Conservation (phyloP, 1,140 invertebrate species). For the Euborellia annulipes region DNA sequence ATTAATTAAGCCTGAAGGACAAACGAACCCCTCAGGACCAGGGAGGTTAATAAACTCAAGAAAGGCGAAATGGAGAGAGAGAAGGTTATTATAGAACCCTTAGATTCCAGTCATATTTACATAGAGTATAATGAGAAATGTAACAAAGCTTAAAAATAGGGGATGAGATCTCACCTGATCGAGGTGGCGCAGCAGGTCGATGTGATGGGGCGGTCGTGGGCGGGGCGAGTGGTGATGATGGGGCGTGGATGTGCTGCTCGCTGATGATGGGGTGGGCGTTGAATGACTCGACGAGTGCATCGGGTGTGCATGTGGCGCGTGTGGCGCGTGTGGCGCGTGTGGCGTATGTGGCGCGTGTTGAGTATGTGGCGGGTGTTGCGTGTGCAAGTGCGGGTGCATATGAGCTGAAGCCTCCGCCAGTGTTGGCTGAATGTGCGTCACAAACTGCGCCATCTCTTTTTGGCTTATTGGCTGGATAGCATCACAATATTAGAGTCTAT, state of each 20-base stretch:
- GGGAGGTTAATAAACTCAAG: too few species aligned
- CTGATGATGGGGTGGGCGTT: not conserved
- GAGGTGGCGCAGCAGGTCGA: not conserved
- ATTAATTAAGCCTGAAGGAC: too few species aligned
- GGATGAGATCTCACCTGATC: conserved; percentile 1
- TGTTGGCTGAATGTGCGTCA: conserved; percentile 38
- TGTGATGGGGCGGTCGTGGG: conserved; percentile 1
- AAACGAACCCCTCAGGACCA: too few species aligned
- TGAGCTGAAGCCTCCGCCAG: conserved; percentile 34
- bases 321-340: not conserved
- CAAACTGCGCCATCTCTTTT: conserved; percentile 35
- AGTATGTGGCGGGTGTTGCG: not conserved
- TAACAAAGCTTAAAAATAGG: too few species aligned
- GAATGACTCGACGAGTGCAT: not conserved
- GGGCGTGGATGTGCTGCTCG: not conserved
- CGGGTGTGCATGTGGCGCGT: not conserved
- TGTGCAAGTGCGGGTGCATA: conserved; percentile 3
- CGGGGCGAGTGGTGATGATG: conserved; percentile 1
- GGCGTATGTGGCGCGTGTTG: not conserved
- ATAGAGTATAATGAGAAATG: too few species aligned
- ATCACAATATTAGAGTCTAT: too few species aligned
- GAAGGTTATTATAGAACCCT: too few species aligned
- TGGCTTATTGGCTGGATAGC: too few species aligned
- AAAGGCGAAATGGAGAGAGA: too few species aligned
- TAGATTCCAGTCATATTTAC: too few species aligned